Base-by-base conservation (phyloP, 2,797 vertebrate genomes). In the Danio kyathit region DNA sequence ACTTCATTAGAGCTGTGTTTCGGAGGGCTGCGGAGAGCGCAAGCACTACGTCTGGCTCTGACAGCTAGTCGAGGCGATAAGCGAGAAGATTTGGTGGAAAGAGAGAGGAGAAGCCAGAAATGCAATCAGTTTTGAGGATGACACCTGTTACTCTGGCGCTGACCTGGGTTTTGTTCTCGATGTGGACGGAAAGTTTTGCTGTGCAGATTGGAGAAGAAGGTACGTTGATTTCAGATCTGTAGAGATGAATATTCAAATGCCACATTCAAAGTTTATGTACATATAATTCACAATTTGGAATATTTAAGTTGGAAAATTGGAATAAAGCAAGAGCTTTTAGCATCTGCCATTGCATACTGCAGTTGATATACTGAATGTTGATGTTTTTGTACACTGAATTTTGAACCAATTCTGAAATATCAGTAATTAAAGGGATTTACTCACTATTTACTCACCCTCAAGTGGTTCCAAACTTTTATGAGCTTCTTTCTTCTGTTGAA, bases 1-100 rank as follows among this genome's bases (percentile, higher is more conserved):
- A 90, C 85, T 92, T 90, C 88, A 91, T 93, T 90, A 90, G 89
- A 89, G 88, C 88, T 17, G 88, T 75, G 87, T 87, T 87, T 90
- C 44, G 61, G 44, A 89, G 90, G 88, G 88, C 70, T 73, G 86
- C 86, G 82, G 86, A 80, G 46, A 85, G 83, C 85, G 65, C 17
- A 77, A 74, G 84, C 41, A 57, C 86, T 89, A 84, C 89, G 51
- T 91, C 88, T 93, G 87, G 43, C 65, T 82, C 80, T 91, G 92
- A 92, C 91, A 88, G 85, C 69, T 54, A 84, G 84, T 82, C 64
- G 60, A 46, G 75, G 69, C 79, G 83, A 89, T 64, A 88, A 86
- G 73, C 14, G 40, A 80, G 76, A 90, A 87, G 88, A 91, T 83
- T 79, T 71, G 29, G 46, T n/a, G 67, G 70, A 87, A 79, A 76